A percentile compares a stretch with the other conserved stretches of the same genome.
Conservation (phyloP, 2,113 vertebrate species). For the Prunella himalayana region DNA sequence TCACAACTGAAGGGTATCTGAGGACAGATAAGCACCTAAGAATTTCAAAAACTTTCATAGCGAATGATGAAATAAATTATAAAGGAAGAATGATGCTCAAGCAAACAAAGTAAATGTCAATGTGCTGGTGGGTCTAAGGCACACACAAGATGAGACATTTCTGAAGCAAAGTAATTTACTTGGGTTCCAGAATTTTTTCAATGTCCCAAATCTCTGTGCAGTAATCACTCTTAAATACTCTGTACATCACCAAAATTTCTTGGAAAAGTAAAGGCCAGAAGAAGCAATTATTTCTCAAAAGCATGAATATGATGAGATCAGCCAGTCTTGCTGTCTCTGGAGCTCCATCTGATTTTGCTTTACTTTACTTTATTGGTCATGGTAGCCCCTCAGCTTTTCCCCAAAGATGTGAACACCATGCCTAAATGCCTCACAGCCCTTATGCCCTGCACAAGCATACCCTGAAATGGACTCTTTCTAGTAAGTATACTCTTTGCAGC, state of each 20-base stretch:
- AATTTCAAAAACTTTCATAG: background rate
- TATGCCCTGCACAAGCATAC: background rate
- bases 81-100: background rate
- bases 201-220: background rate
- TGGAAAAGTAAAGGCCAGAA: background rate
- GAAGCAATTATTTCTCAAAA: background rate
- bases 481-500: background rate
- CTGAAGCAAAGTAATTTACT: background rate
- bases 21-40: background rate
- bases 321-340: background rate
- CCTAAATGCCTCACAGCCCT: background rate
- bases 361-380: background rate
- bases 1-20: background rate
- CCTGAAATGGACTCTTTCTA: background rate
- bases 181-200: background rate
- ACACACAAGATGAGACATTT: background rate
- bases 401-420: rapidly evolving
- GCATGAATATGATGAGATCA: background rate
- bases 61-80: background rate
- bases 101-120: background rate
- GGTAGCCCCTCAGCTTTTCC: background rate
- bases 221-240: background rate
- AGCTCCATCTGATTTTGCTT: background rate
- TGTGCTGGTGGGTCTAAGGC: background rate
- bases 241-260: background rate